Evolutionary conservation across 2,888 invertebrate species (phyloP).

Genomic region (Mesoligia furuncula): DNA sequence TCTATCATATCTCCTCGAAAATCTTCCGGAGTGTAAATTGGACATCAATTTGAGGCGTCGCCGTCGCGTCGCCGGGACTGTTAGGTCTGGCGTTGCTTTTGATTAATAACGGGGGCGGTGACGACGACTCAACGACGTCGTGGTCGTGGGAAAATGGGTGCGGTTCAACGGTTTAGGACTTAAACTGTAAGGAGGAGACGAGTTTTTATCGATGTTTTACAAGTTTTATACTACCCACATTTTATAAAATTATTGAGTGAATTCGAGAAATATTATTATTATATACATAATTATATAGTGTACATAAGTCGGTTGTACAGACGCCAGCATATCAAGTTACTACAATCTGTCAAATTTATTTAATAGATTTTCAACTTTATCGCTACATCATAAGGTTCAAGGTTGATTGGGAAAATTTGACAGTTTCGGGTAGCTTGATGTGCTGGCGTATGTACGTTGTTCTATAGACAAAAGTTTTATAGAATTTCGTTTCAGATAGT

Average conservation of each 20-base stretch:
- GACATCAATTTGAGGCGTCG: slow-evolving; percentile 14
- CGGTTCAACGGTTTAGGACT: neutral
- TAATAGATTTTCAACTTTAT: too few species aligned
- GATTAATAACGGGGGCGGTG: slow-evolving; percentile 29
- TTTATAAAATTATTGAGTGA: neutral
- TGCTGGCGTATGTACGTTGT: too few species aligned
- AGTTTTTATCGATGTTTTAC: neutral
- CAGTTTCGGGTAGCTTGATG: too few species aligned
- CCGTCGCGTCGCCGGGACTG: slow-evolving; percentile 1
- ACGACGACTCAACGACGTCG: neutral
- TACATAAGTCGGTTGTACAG: too few species aligned
- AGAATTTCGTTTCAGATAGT: too few species aligned
- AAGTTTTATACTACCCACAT: neutral
- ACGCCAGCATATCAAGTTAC: too few species aligned
- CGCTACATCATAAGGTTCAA: too few species aligned
- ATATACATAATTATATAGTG: too few species aligned
- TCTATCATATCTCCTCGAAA: neutral
- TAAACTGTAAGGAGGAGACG: neutral
- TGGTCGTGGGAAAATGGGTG: neutral
- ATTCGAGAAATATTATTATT: too few species aligned
- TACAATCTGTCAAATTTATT: too few species aligned
- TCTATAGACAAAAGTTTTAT: too few species aligned
- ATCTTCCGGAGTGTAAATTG: slow-evolving; percentile 31
- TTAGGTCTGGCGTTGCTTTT: slow-evolving; percentile 19
- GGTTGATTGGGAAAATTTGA: too few species aligned